A percentile compares a stretch with the other conserved stretches of the same genome.
Evolutionary conservation across 2,113 vertebrate genomes (phyloP).

Genomic region (Cervus canadensis): DNA sequence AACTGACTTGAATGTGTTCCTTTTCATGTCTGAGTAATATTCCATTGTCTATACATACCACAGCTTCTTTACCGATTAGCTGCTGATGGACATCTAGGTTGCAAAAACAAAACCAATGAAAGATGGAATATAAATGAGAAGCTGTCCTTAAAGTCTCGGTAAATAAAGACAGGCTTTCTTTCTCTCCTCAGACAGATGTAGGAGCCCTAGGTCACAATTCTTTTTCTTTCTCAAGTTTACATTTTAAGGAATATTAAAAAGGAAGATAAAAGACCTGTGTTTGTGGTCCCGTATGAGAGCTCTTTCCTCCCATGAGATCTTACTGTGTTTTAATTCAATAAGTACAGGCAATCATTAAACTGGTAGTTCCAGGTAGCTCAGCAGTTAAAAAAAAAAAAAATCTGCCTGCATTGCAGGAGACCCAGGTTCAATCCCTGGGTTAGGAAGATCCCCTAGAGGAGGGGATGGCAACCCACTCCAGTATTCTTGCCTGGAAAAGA

Average conservation of each 20-base stretch:
- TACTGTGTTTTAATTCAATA: neutral
- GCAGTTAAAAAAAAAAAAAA: neutral
- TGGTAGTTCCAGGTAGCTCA: neutral
- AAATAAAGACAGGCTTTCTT: too few species aligned
- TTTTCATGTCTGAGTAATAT: neutral
- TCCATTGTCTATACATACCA: neutral
- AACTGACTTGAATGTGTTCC: neutral
- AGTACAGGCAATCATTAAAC: neutral
- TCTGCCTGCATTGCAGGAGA: neutral
- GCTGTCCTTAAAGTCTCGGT: neutral
- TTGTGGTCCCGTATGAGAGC: too few species aligned
- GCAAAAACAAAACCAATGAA: neutral
- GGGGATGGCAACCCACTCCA: neutral
- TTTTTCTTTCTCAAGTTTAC: neutral
- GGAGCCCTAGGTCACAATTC: rapidly evolving
- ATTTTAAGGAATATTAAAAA: neutral
- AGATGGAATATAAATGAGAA: rapidly evolving
- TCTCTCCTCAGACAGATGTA: rapidly evolving
- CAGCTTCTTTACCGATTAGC: neutral
- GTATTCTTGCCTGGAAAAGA: neutral
- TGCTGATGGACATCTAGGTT: neutral
- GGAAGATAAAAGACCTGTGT: neutral
- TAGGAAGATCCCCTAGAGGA: neutral
- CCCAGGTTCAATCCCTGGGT: neutral
- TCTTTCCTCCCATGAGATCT: neutral